phyloP scores from a whole-genome alignment of 2,113 vertebrate species.

The Sinocyclocheilus anshuiensis region DNA sequence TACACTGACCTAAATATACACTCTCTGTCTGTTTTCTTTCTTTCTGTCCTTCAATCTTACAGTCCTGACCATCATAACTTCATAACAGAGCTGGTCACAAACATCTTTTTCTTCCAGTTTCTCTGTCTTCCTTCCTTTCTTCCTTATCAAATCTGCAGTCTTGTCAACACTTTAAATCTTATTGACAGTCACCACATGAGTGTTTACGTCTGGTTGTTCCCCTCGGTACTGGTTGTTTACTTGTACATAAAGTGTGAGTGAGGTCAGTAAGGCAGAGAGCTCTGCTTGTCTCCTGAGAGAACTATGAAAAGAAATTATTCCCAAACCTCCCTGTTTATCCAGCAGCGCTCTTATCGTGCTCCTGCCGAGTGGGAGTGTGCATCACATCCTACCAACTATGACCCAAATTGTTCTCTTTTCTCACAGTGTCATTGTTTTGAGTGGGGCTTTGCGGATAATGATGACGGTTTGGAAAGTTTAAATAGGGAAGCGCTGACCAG shows the following conservation, averaged over 20 bases:
- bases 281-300: slow-evolving; percentile 54
- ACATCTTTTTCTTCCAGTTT: background rate
- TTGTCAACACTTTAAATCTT: slow-evolving; percentile 59
- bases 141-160: slow-evolving; percentile 28
- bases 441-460: background rate
- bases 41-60: background rate
- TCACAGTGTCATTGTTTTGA: slow-evolving; percentile 2
- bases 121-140: background rate
- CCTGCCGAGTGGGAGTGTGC: background rate
- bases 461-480: slow-evolving; percentile 25
- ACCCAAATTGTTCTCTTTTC: slow-evolving; percentile 20
- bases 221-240: slow-evolving; percentile 68
- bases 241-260: slow-evolving; percentile 70
- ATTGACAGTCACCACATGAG: slow-evolving; percentile 62
- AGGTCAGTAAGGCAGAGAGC: slow-evolving; percentile 67
- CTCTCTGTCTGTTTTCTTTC: background rate
- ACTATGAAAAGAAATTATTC: slow-evolving; percentile 46
- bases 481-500: slow-evolving; percentile 8
- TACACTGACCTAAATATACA: background rate
- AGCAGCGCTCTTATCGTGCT: background rate
- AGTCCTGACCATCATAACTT: background rate
- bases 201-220: slow-evolving; percentile 71
- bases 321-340: background rate
- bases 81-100: background rate
- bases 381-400: background rate